Conservation (phyloP, 2,113 vertebrate genomes). For the Redunca redunca region DNA sequence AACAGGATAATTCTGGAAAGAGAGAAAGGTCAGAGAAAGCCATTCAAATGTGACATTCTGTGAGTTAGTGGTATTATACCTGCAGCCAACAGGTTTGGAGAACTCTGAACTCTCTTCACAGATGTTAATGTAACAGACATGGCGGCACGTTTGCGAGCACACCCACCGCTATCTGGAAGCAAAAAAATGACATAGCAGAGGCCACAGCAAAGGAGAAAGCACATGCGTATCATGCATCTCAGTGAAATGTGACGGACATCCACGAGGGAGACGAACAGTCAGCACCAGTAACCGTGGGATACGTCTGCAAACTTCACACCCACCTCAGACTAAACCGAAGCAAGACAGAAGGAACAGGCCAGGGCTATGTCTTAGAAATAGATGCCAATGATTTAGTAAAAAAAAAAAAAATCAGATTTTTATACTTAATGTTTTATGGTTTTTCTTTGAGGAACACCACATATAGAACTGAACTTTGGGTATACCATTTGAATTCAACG, state of each 20-base stretch:
- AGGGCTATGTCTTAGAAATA: not conserved
- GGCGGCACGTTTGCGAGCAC: conserved; percentile 90
- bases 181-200: conserved; percentile 86
- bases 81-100: conserved; percentile 94
- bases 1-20: conserved; percentile 12
- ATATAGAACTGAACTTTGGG: not conserved
- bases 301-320: not conserved
- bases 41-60: conserved; percentile 35
- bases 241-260: conserved; percentile 32
- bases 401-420: not conserved
- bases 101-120: conserved; percentile 99
- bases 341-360: not conserved
- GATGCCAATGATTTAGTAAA: not conserved
- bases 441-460: not conserved
- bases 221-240: conserved; percentile 80
- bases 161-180: conserved; percentile 98
- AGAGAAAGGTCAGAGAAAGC: conserved; percentile 38
- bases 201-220: conserved; percentile 77
- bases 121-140: conserved; percentile 94
- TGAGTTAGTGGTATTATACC: conserved; percentile 87
- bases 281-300: not conserved
- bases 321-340: not conserved
- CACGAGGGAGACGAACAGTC: not conserved
- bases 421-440: not conserved
- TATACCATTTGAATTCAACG: not conserved